phyloP scores from a whole-genome alignment of 2,888 invertebrate genomes.

The Mesorhabditis spiculigera region DNA sequence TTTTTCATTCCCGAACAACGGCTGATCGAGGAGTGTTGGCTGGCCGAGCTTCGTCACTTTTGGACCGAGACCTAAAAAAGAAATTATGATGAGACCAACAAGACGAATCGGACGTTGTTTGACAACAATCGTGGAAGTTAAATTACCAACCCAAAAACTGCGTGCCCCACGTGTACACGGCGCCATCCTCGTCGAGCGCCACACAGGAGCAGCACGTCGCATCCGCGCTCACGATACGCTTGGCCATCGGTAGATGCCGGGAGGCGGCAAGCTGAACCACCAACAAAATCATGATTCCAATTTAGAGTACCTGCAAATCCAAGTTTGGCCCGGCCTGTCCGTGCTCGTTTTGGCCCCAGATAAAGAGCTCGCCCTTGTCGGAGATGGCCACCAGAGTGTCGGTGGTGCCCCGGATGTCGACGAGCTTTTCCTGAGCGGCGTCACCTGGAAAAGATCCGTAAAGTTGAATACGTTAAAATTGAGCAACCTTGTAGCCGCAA shows the following conservation, averaged over 20 bases:
- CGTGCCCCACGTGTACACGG: constrained; percentile 51
- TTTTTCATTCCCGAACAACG: constrained; percentile 40
- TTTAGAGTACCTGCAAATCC: constrained; percentile 27
- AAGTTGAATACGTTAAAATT: not conserved
- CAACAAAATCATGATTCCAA: not conserved
- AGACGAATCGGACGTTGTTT: not conserved
- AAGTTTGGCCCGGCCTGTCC: constrained; percentile 35
- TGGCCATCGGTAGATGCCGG: constrained; percentile 22
- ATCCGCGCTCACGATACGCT: constrained; percentile 23
- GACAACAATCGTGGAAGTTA: not conserved
- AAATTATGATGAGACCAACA: not conserved
- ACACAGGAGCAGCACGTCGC: constrained; percentile 36
- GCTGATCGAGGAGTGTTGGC: constrained; percentile 41
- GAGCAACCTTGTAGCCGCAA: constrained; percentile 20
- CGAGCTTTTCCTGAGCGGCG: constrained; percentile 28
- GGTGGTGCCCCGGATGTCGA: constrained; percentile 40
- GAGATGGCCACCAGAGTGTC: constrained; percentile 48
- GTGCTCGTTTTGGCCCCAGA: constrained; percentile 57
- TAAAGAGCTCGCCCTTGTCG: constrained; percentile 44
- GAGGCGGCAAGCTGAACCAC: constrained; percentile 18
- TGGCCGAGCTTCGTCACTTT: constrained; percentile 20
- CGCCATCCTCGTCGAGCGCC: constrained; percentile 39
- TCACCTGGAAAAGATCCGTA: constrained; percentile 29
- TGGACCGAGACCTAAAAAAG: constrained; percentile 49
- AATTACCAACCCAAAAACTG: constrained; percentile 23